Percentiles rank a stretch among this genome's conserved stretches.
Conservation (phyloP, 2,797 vertebrate genomes). For the Gallirallus australis region DNA sequence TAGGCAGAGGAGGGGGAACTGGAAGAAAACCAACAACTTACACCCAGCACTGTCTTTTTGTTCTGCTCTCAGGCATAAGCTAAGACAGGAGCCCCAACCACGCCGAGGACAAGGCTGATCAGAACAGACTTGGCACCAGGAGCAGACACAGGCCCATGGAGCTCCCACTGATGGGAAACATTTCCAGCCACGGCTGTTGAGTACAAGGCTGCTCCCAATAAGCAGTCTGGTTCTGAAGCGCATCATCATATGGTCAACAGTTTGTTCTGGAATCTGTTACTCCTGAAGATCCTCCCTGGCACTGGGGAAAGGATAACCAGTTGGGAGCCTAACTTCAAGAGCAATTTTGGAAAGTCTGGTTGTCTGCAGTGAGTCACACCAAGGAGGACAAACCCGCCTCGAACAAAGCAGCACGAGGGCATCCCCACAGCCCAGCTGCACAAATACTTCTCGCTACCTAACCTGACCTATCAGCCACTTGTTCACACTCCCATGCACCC, state of each 20-base stretch:
- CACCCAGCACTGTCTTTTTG: not conserved
- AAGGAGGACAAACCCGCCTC: not conserved
- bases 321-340: not conserved
- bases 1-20: not conserved
- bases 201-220: conserved; percentile 31
- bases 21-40: not conserved
- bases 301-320: conserved; percentile 7
- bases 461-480: not conserved
- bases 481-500: not conserved
- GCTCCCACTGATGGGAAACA: conserved; percentile 44
- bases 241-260: conserved; percentile 42
- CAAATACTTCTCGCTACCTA: not conserved
- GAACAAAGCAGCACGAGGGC: not conserved
- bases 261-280: conserved; percentile 52
- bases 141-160: not conserved
- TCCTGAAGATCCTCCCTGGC: conserved; percentile 16
- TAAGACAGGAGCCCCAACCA: not conserved
- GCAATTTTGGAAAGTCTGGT: not conserved
- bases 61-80: not conserved
- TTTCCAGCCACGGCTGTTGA: conserved; percentile 40
- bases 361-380: not conserved
- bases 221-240: conserved; percentile 41
- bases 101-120: rapidly evolving
- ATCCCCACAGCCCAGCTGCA: conserved; percentile 32
- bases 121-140: not conserved